These are phyloP conservation scores for Eristalis tenax DNA, from an alignment of 2,888 invertebrate genomes.

Conservation along the genomic window DNA sequence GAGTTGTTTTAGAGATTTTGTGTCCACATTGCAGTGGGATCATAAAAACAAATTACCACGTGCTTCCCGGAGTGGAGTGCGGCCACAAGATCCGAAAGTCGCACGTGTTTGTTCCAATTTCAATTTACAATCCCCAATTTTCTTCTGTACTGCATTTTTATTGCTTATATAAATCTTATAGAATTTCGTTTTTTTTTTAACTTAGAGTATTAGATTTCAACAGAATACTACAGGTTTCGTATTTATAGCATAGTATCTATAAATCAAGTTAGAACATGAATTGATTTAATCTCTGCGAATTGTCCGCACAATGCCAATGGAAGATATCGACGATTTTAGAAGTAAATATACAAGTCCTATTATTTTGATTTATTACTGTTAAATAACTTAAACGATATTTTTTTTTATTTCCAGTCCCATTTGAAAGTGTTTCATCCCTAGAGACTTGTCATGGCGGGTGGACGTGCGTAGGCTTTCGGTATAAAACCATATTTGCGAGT, in stretches of 20 bases:
- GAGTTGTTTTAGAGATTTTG: too few relatives aligned
- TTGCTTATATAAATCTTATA: slow-evolving; percentile 30
- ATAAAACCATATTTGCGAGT: slow-evolving; percentile 96
- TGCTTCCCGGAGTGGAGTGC: background rate
- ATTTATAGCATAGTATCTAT: background rate
- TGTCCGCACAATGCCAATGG: slow-evolving; percentile 11
- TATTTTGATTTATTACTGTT: slow-evolving; percentile 37
- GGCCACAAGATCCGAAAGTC: background rate
- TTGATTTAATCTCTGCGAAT: background rate
- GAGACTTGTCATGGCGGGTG: slow-evolving; percentile 93
- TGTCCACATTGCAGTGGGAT: too few relatives aligned
- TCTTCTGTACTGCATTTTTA: background rate
- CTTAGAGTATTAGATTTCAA: slow-evolving; percentile 26
- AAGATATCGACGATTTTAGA: slow-evolving; percentile 39
- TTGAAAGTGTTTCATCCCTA: slow-evolving; percentile 52
- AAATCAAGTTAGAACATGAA: background rate
- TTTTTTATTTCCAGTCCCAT: background rate
- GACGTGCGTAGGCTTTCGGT: slow-evolving; percentile 95
- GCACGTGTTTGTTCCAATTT: background rate
- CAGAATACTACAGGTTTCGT: background rate
- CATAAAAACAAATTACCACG: too few relatives aligned
- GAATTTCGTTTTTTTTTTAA: slow-evolving; percentile 23
- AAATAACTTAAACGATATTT: slow-evolving; percentile 54
- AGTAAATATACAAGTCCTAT: slow-evolving; percentile 60
- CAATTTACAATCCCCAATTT: background rate